A percentile compares a stretch with the other conserved stretches of the same genome.
These are phyloP conservation scores for Synodontis membranacea DNA, from an alignment of 2,113 vertebrate genomes.

Conservation along the genomic window DNA sequence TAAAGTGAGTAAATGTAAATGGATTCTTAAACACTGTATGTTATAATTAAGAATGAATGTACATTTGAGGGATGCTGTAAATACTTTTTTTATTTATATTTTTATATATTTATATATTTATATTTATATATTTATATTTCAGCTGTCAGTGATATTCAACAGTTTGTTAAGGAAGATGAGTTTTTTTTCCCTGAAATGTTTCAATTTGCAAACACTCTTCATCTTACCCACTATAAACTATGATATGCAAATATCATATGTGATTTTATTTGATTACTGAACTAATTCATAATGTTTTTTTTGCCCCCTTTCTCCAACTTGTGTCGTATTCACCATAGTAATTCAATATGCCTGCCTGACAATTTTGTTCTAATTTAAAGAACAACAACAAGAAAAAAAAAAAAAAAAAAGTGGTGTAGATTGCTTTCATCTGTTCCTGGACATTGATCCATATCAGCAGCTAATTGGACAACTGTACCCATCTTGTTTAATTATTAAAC, in stretches of 20 bases:
- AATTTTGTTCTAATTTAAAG: conserved; percentile 45
- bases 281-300: neutral
- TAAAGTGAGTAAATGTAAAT: neutral
- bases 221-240: neutral
- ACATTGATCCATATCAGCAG: conserved; percentile 66
- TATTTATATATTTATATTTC: too few species aligned
- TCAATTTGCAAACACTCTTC: neutral
- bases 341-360: neutral
- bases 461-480: conserved; percentile 66
- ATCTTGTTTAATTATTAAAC: conserved; percentile 74
- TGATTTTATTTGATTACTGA: neutral
- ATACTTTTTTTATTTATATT: too few species aligned
- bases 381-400: conserved; percentile 48
- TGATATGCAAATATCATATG: neutral
- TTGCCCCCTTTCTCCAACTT: neutral
- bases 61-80: too few species aligned
- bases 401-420: conserved; percentile 48
- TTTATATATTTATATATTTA: too few species aligned
- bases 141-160: neutral
- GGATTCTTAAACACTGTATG: neutral
- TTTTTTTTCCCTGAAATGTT: neutral
- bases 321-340: neutral
- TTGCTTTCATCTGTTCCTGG: conserved; percentile 61
- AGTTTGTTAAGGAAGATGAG: neutral
- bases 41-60: neutral